These are phyloP conservation scores for Corythaixoides concolor DNA, from an alignment of 2,113 vertebrate genomes.

Conservation along the genomic window DNA sequence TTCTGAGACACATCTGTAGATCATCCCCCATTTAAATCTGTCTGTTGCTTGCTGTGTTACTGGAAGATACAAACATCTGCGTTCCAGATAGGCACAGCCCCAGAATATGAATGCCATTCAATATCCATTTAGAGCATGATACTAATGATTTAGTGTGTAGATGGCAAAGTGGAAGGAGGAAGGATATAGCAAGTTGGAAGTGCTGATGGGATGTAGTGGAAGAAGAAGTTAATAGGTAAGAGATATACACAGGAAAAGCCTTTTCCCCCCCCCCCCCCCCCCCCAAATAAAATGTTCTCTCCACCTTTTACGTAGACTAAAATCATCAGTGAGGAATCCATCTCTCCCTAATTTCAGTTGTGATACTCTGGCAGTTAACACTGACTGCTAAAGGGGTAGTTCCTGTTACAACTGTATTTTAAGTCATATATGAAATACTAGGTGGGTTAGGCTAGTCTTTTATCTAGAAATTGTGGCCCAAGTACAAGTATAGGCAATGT, in stretches of 20 bases:
- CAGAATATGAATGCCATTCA: not conserved
- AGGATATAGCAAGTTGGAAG: not conserved
- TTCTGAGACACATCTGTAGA: constrained; percentile 48
- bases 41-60: constrained; percentile 18
- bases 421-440: not conserved
- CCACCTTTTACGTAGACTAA: not conserved
- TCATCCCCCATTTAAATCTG: constrained; percentile 44
- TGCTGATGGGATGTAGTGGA: not conserved
- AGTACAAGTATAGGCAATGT: not conserved
- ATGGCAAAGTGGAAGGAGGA: not conserved
- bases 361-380: not conserved
- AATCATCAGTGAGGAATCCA: not conserved
- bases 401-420: not conserved
- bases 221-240: not conserved
- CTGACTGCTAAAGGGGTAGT: not conserved
- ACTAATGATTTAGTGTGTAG: not conserved
- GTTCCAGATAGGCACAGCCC: not conserved
- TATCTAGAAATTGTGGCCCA: not conserved
- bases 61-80: constrained; percentile 28
- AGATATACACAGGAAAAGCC: not conserved
- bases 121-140: not conserved
- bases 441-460: not conserved
- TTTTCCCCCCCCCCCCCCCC: no score
- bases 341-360: not conserved
- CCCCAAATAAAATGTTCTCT: not conserved